Conservation (phyloP, 1,140 invertebrate species). For the Danaus melanippus region DNA sequence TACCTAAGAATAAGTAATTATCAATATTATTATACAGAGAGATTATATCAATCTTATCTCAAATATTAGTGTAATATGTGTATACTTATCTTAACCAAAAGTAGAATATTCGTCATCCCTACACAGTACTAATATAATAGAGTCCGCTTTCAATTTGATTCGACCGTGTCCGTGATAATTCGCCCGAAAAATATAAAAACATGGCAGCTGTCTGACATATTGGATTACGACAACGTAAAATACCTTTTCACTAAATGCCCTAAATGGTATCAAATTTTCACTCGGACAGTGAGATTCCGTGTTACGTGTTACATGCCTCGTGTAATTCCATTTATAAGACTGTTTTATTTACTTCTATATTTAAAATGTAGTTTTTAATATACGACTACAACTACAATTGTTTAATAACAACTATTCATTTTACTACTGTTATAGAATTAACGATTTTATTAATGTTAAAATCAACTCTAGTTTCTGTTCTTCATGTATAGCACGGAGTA, state of each 20-base stretch:
- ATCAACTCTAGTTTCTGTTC: too few species aligned
- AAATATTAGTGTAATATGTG: too few species aligned
- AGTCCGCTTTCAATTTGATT: constrained; percentile 71
- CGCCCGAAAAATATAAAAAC: constrained; percentile 69
- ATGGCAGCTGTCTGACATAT: constrained; percentile 59
- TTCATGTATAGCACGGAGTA: too few species aligned
- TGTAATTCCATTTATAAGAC: neutral
- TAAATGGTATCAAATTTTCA: constrained; percentile 35
- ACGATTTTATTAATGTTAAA: too few species aligned
- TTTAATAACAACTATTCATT: too few species aligned
- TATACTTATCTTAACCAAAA: constrained; percentile 5
- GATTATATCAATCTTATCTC: neutral
- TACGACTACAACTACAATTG: too few species aligned
- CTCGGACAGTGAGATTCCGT: constrained; percentile 15
- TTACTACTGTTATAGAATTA: too few species aligned
- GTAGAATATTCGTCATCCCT: constrained; percentile 33
- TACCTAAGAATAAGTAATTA: too few species aligned
- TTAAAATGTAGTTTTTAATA: too few species aligned
- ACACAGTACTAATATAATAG: constrained; percentile 62
- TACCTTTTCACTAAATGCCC: constrained; percentile 33
- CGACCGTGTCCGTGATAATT: constrained; percentile 68
- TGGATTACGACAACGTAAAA: constrained; percentile 50
- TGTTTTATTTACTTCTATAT: too few species aligned
- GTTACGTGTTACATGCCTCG: constrained; percentile 8
- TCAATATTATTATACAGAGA: neutral